Conservation (phyloP, 2,113 vertebrate species). For the human (Homo sapiens) region GRCh38 chr1:178553001-178553500, state of each 20-base stretch:
- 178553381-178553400: not conserved
- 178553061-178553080: not conserved
- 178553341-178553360: not conserved
- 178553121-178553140: not conserved
- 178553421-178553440: not conserved
- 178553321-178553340: not conserved
- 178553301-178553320: not conserved
- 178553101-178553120: not conserved
- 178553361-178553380: not conserved
- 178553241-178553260: not conserved
- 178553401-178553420: not conserved
- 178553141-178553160: not conserved
- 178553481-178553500: too few species aligned
- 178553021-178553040: not conserved
- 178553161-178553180: not conserved
- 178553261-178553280: not conserved
- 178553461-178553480: too few species aligned
- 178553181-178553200: conserved; percentile 33
- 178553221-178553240: conserved; percentile 34
- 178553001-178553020: not conserved
- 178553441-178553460: too few species aligned
- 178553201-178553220: not conserved
- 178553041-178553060: rapidly evolving
- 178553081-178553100: not conserved
- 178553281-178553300: not conserved